Percentiles rank a stretch among this genome's conserved stretches.
Evolutionary conservation across 2,888 invertebrate genomes (phyloP).

Genomic region (Andrena dorsata): DNA sequence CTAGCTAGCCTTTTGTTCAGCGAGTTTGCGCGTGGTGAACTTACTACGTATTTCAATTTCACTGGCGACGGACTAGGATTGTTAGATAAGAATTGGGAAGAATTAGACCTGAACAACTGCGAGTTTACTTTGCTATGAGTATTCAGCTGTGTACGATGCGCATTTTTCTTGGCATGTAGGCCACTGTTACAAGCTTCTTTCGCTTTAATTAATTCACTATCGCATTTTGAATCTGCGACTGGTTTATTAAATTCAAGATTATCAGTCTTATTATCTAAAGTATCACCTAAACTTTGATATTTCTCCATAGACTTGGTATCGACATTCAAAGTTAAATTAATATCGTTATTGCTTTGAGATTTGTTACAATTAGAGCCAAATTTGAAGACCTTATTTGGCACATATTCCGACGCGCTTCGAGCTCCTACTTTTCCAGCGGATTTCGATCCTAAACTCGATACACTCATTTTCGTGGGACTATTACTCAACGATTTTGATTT

Average conservation of each 20-base stretch:
- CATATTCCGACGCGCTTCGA: slow-evolving; percentile 38
- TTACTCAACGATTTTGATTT: slow-evolving; percentile 78
- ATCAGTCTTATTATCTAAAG: slow-evolving; percentile 61
- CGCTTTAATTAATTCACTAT: slow-evolving; percentile 10
- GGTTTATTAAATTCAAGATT: slow-evolving; percentile 40
- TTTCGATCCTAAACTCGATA: slow-evolving; percentile 69
- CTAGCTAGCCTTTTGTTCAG: slow-evolving; percentile 17
- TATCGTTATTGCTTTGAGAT: slow-evolving; percentile 53
- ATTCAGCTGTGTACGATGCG: slow-evolving; percentile 20
- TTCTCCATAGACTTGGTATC: slow-evolving; percentile 41
- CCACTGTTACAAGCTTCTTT: slow-evolving; percentile 33
- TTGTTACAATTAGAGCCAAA: slow-evolving; percentile 46
- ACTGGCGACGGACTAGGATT: slow-evolving; percentile 55
- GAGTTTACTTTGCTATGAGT: background rate
- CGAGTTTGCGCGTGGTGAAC: slow-evolving; percentile 22
- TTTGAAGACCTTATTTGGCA: slow-evolving; percentile 63
- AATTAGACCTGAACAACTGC: slow-evolving; percentile 34
- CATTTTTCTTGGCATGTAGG: slow-evolving; percentile 13
- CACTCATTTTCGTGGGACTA: slow-evolving; percentile 77
- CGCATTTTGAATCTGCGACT: slow-evolving; percentile 22
- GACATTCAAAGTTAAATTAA: slow-evolving; percentile 36
- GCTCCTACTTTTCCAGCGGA: slow-evolving; percentile 41
- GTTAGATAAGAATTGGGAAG: slow-evolving; percentile 37
- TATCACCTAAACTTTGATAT: slow-evolving; percentile 43
- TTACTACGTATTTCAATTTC: slow-evolving; percentile 30